Evolutionary conservation across 1,140 invertebrate species (phyloP).

Genomic region (Danaus plexippus): DNA sequence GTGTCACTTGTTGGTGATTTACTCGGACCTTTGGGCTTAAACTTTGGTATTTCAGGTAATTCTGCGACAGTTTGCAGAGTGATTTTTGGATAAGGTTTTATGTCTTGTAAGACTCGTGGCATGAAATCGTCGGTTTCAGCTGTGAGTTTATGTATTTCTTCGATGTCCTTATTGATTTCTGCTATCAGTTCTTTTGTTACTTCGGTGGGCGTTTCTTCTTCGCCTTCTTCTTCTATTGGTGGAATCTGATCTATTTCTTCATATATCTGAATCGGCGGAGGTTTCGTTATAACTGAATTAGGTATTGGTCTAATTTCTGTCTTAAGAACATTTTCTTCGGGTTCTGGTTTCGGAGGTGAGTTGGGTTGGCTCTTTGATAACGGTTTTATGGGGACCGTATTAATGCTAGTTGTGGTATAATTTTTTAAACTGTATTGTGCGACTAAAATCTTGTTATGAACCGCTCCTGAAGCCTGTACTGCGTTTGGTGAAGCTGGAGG

Average conservation of each 20-base stretch:
- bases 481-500: slow-evolving; percentile 73
- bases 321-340: slow-evolving; percentile 47
- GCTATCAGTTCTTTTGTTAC: slow-evolving; percentile 60
- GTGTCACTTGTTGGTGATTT: slow-evolving; percentile 51
- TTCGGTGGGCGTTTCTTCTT: slow-evolving; percentile 50
- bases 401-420: slow-evolving; percentile 45
- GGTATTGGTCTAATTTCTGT: slow-evolving; percentile 30
- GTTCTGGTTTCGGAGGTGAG: slow-evolving; percentile 62
- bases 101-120: slow-evolving; percentile 64
- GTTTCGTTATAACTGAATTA: slow-evolving; percentile 32
- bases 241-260: slow-evolving; percentile 57
- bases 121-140: slow-evolving; percentile 61
- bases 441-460: slow-evolving; percentile 62
- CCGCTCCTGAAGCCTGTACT: slow-evolving; percentile 52
- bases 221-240: slow-evolving; percentile 51
- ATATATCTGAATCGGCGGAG: slow-evolving; percentile 47
- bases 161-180: slow-evolving; percentile 70
- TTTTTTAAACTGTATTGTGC: slow-evolving; percentile 65
- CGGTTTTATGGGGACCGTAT: slow-evolving; percentile 37
- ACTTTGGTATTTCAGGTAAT: slow-evolving; percentile 74
- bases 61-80: slow-evolving; percentile 74
- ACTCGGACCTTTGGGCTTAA: slow-evolving; percentile 56
- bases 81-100: slow-evolving; percentile 71
- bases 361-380: slow-evolving; percentile 69
- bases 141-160: slow-evolving; percentile 69